These are phyloP conservation scores for Syrphus vitripennis DNA, from an alignment of 2,888 invertebrate genomes.

Conservation along the genomic window DNA sequence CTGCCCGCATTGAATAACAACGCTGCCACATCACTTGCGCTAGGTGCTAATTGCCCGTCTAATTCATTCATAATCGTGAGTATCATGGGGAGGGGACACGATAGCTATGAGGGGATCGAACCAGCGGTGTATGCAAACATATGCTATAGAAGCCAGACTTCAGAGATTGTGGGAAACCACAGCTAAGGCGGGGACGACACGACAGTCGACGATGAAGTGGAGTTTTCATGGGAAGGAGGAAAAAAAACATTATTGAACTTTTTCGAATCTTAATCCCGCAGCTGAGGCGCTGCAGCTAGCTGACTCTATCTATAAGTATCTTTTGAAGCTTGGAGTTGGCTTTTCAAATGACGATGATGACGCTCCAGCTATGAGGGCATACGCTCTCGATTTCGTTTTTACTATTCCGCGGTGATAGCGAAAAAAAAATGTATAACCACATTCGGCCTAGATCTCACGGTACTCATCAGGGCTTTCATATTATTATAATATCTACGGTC, in stretches of 20 bases:
- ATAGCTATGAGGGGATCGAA: neutral
- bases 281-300: neutral
- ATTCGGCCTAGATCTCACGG: constrained; percentile 74
- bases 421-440: constrained; percentile 46
- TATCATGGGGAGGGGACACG: neutral
- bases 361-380: constrained; percentile 21
- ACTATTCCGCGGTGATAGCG: constrained; percentile 29
- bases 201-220: neutral
- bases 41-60: constrained; percentile 70
- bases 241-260: constrained; percentile 60
- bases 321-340: constrained; percentile 8
- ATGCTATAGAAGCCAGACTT: constrained; percentile 23
- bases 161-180: constrained; percentile 50
- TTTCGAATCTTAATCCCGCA: constrained; percentile 47
- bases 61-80: constrained; percentile 70
- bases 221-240: neutral
- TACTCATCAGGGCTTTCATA: constrained; percentile 72
- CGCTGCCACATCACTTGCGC: constrained; percentile 36
- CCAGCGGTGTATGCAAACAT: constrained; percentile 42
- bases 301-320: neutral
- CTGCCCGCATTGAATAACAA: constrained; percentile 65
- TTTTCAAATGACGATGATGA: neutral
- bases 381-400: constrained; percentile 67
- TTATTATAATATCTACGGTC: constrained; percentile 59
- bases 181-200: neutral